Base-by-base conservation (phyloP, 2,113 vertebrate species). In the Alethe diademata region DNA sequence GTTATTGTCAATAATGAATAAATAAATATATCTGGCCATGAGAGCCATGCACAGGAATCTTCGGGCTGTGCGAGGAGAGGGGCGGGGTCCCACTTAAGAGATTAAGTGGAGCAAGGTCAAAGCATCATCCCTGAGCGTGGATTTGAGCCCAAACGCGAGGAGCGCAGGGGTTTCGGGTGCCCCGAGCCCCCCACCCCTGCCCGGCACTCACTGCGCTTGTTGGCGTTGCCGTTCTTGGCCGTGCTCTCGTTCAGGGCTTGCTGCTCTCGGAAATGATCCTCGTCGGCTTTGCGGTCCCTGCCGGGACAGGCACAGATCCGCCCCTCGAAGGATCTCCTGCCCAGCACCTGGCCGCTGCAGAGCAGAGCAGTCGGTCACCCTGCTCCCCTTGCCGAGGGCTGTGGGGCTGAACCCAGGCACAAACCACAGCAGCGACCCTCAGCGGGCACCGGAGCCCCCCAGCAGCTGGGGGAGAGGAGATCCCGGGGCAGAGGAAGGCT, bases 261-360 rank as follows among this genome's bases (percentile, higher is more conserved):
- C 82, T 99, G 99, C 95, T 99, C 99, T 9, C 99, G 98, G 97
- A 98, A 99, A 94, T 99, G 99, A 86, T 99, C 99, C 83, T 99
- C 99, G 0, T 99, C 99, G 0, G 99, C 99, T 89, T 99, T 99
- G 7, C 99, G 98, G 94, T 99, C 99, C 35, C 99, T 98, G 70
- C 99, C 99, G 0, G 99, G 99, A 85, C 99, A 99, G 29, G 99
- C 99, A 3, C 99, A 99, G 97, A 99, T 99, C 88, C 99, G 98
- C 17, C 98, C 98, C 95, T 99, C 98, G 24, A 98, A 98, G 1
- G 97, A 98, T 73, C 98, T 97, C 79, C 98, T 97, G 2, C 98
- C 98, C 42, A 98, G 95, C 15, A 98, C 98, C 81, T 98, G 98
- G 29, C 98, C 98, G 2, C 98, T 98, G 95, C 2, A 33, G 61